Conservation (phyloP, 2,888 invertebrate species). For the Pyralis farinalis region DNA sequence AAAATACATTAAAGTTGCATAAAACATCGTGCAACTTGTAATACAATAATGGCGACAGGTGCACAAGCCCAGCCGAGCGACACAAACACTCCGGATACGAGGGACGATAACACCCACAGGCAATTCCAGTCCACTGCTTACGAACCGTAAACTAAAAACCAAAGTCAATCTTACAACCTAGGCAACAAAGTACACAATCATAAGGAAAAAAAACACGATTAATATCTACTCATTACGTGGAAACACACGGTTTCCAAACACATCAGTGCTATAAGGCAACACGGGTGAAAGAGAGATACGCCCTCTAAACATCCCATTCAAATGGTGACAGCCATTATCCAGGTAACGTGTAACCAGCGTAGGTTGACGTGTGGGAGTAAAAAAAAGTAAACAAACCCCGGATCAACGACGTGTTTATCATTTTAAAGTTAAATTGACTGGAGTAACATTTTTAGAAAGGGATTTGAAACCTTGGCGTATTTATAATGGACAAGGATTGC, state of each 20-base stretch:
- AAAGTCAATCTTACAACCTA: constrained; percentile 19
- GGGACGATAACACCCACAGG: constrained; percentile 43
- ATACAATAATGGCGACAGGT: constrained; percentile 58
- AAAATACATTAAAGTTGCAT: neutral
- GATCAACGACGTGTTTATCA: constrained; percentile 23
- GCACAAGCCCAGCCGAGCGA: constrained; percentile 52
- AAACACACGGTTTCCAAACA: constrained; percentile 8
- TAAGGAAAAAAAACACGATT: constrained; percentile 3
- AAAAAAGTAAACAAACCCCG: constrained; percentile 56
- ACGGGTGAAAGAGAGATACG: constrained; percentile 6
- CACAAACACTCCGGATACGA: constrained; percentile 44
- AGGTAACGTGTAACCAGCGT: constrained; percentile 46
- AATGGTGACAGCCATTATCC: constrained; percentile 48
- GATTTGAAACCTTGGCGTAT: constrained; percentile 6
- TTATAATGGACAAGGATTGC: constrained; percentile 12
- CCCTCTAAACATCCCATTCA: constrained; percentile 30
- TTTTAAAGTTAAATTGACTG: constrained; percentile 25
- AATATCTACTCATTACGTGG: constrained; percentile 3
- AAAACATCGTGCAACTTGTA: constrained; percentile 2
- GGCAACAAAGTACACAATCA: constrained; percentile 10
- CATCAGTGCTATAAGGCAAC: neutral
- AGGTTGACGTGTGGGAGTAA: constrained; percentile 44
- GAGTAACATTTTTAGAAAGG: constrained; percentile 7
- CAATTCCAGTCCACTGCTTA: constrained; percentile 46
- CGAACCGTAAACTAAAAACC: constrained; percentile 26